Percentiles rank a stretch among this genome's conserved stretches.
phyloP scores from a whole-genome alignment of 2,888 invertebrate genomes.

The Aproaerema taeniolella region DNA sequence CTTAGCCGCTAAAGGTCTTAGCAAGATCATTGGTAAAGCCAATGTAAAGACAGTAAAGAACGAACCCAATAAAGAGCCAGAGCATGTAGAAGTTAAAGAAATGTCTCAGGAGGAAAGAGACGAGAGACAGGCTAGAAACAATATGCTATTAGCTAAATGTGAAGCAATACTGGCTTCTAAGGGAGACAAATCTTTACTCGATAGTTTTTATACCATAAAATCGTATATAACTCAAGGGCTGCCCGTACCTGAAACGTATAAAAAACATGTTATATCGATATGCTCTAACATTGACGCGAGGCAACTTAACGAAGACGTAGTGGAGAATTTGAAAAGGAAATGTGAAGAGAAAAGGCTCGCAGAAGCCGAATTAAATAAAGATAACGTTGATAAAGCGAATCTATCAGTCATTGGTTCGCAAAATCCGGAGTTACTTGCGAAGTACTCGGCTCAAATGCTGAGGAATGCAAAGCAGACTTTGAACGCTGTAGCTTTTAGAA shows the following conservation, averaged over 20 bases:
- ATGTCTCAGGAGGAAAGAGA: conserved; percentile 28
- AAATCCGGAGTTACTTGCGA: conserved; percentile 53
- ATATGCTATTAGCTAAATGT: conserved; percentile 53
- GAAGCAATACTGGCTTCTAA: conserved; percentile 56
- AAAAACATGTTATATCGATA: conserved; percentile 60
- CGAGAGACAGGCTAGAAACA: conserved; percentile 41
- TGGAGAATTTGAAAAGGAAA: conserved; percentile 36
- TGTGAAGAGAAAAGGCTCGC: conserved; percentile 15
- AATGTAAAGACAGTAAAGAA: conserved; percentile 40
- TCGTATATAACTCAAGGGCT: conserved; percentile 57
- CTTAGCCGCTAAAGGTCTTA: conserved; percentile 60
- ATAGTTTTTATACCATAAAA: conserved; percentile 63
- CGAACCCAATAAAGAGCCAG: conserved; percentile 24
- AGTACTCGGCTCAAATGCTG: conserved; percentile 61
- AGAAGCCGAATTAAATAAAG: conserved; percentile 18
- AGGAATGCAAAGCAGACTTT: conserved; percentile 58
- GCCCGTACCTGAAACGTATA: conserved; percentile 59
- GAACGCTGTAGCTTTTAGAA: conserved; percentile 58
- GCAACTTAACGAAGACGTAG: conserved; percentile 51
- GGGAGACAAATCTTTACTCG: conserved; percentile 55
- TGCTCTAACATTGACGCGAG: conserved; percentile 60
- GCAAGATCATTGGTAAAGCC: conserved; percentile 62
- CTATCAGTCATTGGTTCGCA: conserved; percentile 37
- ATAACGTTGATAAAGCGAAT: conserved; percentile 29
- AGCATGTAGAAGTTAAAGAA: conserved; percentile 25